These are phyloP conservation scores for Morpho helenor DNA, from an alignment of 2,888 invertebrate genomes.

Conservation along the genomic window DNA sequence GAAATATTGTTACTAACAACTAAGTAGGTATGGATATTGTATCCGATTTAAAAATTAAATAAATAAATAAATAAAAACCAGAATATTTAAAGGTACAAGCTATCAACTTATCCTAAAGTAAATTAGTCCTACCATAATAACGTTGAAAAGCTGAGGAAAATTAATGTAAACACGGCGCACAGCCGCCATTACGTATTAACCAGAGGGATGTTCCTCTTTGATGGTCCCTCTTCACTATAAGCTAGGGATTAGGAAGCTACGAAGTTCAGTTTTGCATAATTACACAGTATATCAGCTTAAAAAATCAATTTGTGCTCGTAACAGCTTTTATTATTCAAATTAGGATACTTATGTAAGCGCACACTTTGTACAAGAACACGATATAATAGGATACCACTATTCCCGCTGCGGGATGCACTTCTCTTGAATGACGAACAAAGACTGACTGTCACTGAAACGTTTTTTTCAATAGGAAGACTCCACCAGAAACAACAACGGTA, in stretches of 20 bases:
- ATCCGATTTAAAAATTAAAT: too few species aligned
- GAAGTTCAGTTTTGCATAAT: constrained; percentile 67
- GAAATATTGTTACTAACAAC: too few species aligned
- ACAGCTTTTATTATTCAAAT: constrained; percentile 17
- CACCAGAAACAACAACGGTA: too few species aligned
- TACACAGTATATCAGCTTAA: constrained; percentile 59
- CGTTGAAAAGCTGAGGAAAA: constrained; percentile 45
- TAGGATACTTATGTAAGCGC: too few species aligned
- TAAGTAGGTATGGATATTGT: too few species aligned
- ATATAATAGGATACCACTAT: too few species aligned
- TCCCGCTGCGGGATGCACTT: too few species aligned
- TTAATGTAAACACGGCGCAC: constrained; percentile 69
- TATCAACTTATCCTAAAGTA: constrained; percentile 9
- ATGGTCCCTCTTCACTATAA: constrained; percentile 58
- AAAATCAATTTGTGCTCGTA: constrained; percentile 42
- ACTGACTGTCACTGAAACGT: too few species aligned
- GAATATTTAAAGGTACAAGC: background rate
- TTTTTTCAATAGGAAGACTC: too few species aligned
- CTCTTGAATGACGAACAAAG: too few species aligned
- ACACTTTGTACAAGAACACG: too few species aligned
- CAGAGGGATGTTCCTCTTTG: constrained; percentile 63
- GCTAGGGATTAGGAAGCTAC: constrained; percentile 58
- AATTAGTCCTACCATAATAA: constrained; percentile 15
- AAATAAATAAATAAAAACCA: too few species aligned
- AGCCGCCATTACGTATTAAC: constrained; percentile 71